Conservation (phyloP, 2,113 vertebrate genomes). For the Lutjanus erythropterus region DNA sequence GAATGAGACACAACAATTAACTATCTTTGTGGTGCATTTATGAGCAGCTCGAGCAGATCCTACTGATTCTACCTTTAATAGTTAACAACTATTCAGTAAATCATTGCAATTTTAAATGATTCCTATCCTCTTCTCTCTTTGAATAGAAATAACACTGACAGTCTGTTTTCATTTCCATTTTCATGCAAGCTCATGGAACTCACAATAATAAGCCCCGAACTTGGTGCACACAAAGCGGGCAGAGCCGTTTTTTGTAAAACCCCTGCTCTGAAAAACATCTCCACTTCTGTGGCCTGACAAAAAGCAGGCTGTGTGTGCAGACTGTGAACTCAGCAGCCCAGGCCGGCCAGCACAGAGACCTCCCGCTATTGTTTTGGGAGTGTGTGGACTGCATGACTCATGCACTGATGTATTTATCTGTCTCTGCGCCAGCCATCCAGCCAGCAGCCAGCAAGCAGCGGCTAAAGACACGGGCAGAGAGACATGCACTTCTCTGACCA, state of each 20-base stretch:
- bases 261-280: constrained; percentile 71
- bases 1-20: too few relatives aligned
- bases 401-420: constrained; percentile 80
- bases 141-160: constrained; percentile 20
- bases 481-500: constrained; percentile 33
- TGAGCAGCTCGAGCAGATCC: too few relatives aligned
- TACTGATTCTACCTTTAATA: too few relatives aligned
- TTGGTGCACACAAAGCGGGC: constrained; percentile 40
- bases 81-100: too few relatives aligned
- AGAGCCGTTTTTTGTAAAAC: constrained; percentile 47
- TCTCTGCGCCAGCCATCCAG: constrained; percentile 61
- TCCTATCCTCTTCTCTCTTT: neutral
- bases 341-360: constrained; percentile 69
- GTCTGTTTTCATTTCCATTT: constrained; percentile 51
- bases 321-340: constrained; percentile 81
- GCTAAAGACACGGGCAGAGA: constrained; percentile 21
- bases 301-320: constrained; percentile 71
- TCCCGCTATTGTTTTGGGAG: constrained; percentile 85
- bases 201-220: constrained; percentile 8
- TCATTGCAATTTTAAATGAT: too few relatives aligned
- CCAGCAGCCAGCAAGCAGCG: constrained; percentile 28
- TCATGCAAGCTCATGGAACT: constrained; percentile 21
- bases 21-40: too few relatives aligned
- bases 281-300: constrained; percentile 56
- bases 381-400: constrained; percentile 80